Conservation (phyloP, 30 jellyfish, hydroid and myxozoan genomes). For the Hydractinia echinata region DNA sequence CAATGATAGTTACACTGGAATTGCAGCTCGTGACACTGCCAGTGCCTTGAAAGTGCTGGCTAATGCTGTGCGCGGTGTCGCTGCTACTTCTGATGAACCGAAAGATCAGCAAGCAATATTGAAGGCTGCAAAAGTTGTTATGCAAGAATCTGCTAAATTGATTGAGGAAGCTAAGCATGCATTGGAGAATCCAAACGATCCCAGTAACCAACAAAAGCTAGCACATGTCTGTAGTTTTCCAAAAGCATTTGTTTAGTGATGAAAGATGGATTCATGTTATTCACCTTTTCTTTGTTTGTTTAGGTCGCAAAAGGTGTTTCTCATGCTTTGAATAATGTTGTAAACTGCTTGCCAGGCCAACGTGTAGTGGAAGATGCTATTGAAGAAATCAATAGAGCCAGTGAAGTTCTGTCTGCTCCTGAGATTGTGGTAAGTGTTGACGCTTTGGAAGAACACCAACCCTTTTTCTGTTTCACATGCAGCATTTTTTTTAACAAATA, state of each 20-base stretch:
- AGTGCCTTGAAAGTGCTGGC: constrained; percentile 78
- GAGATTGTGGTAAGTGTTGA: constrained; percentile 60
- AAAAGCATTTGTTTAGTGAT: not conserved
- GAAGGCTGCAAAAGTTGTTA: constrained; percentile 89
- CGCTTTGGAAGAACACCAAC: not conserved
- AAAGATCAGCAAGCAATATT: constrained; percentile 81
- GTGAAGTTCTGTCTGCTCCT: constrained; percentile 67
- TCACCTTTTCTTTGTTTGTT: not conserved
- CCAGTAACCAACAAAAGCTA: constrained; percentile 81
- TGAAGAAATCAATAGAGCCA: constrained; percentile 71
- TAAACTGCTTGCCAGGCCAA: constrained; percentile 96
- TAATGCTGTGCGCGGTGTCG: constrained; percentile 94
- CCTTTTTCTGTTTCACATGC: not conserved
- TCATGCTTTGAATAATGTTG: constrained; percentile 92
- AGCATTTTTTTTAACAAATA: not conserved
- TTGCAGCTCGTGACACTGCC: constrained; percentile 99
- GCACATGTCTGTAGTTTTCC: constrained; percentile 63
- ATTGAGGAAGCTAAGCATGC: constrained; percentile 95
- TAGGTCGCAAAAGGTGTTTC: constrained; percentile 99
- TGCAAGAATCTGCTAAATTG: constrained; percentile 95
- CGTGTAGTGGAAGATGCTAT: constrained; percentile 96
- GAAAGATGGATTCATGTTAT: not conserved
- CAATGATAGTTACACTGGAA: constrained; percentile 96
- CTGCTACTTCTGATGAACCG: constrained; percentile 82
- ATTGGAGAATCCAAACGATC: constrained; percentile 79